Percentiles rank a stretch among this genome's conserved stretches.
Conservation (phyloP, 2,797 vertebrate species). For the Coranthus polyacanthus region DNA sequence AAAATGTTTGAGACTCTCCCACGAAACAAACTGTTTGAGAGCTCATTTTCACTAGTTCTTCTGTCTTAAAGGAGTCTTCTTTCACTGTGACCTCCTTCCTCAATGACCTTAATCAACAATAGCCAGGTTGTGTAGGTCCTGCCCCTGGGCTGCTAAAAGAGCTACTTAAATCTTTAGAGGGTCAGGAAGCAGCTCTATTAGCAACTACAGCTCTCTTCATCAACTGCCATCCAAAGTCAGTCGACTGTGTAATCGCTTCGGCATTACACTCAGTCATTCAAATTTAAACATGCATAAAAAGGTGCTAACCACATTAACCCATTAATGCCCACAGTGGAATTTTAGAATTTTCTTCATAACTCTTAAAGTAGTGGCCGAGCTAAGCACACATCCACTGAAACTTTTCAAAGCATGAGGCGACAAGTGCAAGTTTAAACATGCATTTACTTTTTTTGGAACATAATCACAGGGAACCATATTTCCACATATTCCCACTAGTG, state of each 20-base stretch:
- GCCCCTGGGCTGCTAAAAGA: conserved; percentile 39
- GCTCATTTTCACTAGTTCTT: conserved; percentile 31
- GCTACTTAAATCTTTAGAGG: conserved; percentile 51
- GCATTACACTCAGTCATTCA: conserved; percentile 6
- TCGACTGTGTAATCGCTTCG: conserved; percentile 20
- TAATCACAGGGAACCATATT: too few relatives aligned
- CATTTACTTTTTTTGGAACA: too few relatives aligned
- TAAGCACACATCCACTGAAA: too few relatives aligned
- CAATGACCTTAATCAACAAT: conserved; percentile 55
- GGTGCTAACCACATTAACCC: neutral
- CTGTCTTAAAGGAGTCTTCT: conserved; percentile 29
- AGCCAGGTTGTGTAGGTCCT: conserved; percentile 44
- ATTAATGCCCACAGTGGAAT: too few relatives aligned
- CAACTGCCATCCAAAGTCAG: conserved; percentile 39
- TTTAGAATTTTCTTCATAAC: too few relatives aligned
- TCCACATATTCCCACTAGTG: too few relatives aligned
- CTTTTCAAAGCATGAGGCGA: too few relatives aligned
- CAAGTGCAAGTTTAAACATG: too few relatives aligned
- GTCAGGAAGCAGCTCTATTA: conserved; percentile 61
- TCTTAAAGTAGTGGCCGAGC: too few relatives aligned
- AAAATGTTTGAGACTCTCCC: conserved; percentile 19
- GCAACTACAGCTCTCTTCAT: conserved; percentile 42
- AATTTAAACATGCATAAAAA: conserved; percentile 8
- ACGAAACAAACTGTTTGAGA: conserved; percentile 16
- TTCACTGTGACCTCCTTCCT: conserved; percentile 45